Base-by-base conservation (phyloP, 2,888 invertebrate species). In the Melinopterus prodromus region DNA sequence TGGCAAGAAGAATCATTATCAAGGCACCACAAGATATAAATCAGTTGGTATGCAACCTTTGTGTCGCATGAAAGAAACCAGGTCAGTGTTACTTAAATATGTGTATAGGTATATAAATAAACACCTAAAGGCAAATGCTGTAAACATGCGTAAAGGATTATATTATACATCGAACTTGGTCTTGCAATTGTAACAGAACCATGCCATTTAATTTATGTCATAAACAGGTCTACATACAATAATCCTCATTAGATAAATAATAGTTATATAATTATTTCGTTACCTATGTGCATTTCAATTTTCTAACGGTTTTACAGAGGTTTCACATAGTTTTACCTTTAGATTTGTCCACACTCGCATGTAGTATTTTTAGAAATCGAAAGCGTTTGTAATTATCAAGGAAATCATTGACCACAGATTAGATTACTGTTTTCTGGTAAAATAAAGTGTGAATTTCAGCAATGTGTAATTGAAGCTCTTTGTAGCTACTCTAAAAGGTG, bases 1-100 rank as follows among this genome's bases (percentile, higher is more conserved):
- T 53, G 53, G 53, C 5, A 7, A 12, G 53, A 53, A 53, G 2
- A 7, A 53, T 53, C 53, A 12, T 53, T 9, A 53, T 53, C 53
- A 53, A 53, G 53, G 53, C 5, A 53, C 53, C 53, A 53, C 53
- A 12, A 53, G 1, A 26, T 26, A 26, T 53, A 53, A 53, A 53
- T 53, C 53, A 53, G 53, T 53, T 7, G 53, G 12, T 53, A 53
- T 53, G 53, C 53, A 53, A 53, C 53, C 53, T 53, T 53, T 53
- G 53, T 53, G 53, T 53, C 53, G 53, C 7, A 2, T 53, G 53
- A 9, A 53, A 53, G 53, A 2, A 53, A 53, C 53, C 53, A 53
- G 53, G 53, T 53, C 53, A 53, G 53, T 53, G 53, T 53, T 53
- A 53, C 53, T 53, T 53, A 53, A 53, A 53, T 53, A 53, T 53